Percentiles rank a stretch among this genome's conserved stretches.
These are phyloP conservation scores for Elysia chlorotica DNA, from an alignment of 1,140 invertebrate genomes.

Conservation along the genomic window DNA sequence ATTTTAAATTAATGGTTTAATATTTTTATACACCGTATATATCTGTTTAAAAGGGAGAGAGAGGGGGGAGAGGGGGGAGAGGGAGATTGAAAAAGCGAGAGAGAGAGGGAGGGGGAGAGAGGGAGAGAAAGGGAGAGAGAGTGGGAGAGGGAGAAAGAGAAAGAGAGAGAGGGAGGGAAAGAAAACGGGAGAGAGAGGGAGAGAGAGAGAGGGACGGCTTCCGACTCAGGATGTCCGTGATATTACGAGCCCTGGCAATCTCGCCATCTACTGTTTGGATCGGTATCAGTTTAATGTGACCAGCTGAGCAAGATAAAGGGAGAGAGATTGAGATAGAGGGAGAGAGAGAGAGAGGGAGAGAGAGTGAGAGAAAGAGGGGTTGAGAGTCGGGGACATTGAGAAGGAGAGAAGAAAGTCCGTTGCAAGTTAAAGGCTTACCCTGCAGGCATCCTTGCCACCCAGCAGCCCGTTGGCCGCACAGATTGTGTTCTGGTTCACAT, in stretches of 20 bases:
- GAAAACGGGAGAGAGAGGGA: neutral
- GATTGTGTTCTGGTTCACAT: neutral
- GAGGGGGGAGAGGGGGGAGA: neutral
- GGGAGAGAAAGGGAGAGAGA: neutral
- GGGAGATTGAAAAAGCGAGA: neutral
- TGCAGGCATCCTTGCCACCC: constrained; percentile 7
- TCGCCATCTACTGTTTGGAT: too few relatives aligned
- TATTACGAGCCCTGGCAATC: too few relatives aligned
- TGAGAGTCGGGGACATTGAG: too few relatives aligned
- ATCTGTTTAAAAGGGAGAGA: neutral
- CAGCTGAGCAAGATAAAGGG: too few relatives aligned
- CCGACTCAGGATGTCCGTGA: too few relatives aligned
- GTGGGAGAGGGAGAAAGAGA: neutral
- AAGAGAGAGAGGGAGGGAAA: neutral
- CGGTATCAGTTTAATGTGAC: too few relatives aligned
- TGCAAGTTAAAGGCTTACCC: neutral
- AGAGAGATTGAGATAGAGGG: too few relatives aligned
- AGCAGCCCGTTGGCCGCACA: constrained; percentile 4
- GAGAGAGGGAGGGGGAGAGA: neutral
- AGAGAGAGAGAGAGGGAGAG: too few relatives aligned
- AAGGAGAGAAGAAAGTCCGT: too few relatives aligned
- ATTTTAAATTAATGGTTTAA: too few relatives aligned
- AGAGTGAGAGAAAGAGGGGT: too few relatives aligned
- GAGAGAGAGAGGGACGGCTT: neutral
- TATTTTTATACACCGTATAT: neutral